Conservation (phyloP, 2,888 invertebrate species). For the Tenthredo scrophulariae region DNA sequence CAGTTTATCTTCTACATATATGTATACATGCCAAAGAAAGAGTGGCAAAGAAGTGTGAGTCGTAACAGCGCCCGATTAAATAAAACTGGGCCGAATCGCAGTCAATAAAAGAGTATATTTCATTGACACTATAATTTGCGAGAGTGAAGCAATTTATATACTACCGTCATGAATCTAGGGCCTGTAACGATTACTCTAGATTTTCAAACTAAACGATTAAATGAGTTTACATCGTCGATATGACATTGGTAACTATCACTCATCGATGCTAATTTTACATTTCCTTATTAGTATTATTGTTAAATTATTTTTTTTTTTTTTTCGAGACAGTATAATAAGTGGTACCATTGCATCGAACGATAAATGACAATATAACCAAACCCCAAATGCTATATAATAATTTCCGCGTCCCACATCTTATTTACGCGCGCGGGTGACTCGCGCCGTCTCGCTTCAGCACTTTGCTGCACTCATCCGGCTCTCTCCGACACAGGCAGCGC, state of each 20-base stretch:
- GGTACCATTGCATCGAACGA: background rate
- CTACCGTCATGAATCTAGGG: background rate
- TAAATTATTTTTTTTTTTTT: background rate
- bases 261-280: background rate
- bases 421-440: conserved; percentile 38
- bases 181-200: background rate
- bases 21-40: background rate
- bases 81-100: background rate
- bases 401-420: conserved; percentile 31
- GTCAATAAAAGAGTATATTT: conserved; percentile 18
- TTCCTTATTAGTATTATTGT: background rate
- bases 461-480: conserved; percentile 49
- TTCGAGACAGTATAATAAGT: background rate
- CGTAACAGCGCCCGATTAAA: conserved; percentile 21
- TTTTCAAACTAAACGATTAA: background rate
- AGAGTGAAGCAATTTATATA: background rate
- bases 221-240: background rate
- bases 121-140: background rate
- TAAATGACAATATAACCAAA: conserved; percentile 3
- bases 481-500: conserved; percentile 33
- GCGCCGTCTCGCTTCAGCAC: conserved; percentile 50
- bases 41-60: background rate
- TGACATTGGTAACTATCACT: background rate
- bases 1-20: background rate
- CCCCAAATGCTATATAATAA: conserved; percentile 21